phyloP scores from a whole-genome alignment of 2,888 invertebrate genomes.

The Coenonympha glycerion region DNA sequence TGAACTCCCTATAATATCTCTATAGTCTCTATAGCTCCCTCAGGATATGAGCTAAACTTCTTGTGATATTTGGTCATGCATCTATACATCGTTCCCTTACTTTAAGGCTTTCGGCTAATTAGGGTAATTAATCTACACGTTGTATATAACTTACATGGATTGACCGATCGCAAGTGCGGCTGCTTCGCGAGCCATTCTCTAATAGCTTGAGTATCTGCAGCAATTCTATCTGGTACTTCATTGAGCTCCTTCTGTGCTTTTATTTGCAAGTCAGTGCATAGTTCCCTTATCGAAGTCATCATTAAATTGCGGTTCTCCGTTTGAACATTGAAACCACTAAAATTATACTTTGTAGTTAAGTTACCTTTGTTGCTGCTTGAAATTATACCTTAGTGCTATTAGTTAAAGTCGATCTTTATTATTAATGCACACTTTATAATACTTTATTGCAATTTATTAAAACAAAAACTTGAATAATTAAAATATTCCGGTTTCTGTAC shows the following conservation, averaged over 20 bases:
- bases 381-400: too few relatives aligned
- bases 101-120: too few relatives aligned
- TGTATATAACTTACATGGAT: constrained; percentile 52
- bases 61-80: too few relatives aligned
- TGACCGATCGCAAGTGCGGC: constrained; percentile 59
- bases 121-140: too few relatives aligned
- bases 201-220: constrained; percentile 53
- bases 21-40: too few relatives aligned
- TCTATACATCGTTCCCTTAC: too few relatives aligned
- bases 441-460: too few relatives aligned
- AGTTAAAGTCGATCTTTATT: background rate
- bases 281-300: constrained; percentile 48
- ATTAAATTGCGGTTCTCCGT: background rate
- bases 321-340: background rate
- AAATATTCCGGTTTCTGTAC: background rate
- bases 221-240: constrained; percentile 56
- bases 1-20: too few relatives aligned
- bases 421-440: background rate
- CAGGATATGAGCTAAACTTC: too few relatives aligned
- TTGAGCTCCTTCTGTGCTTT: constrained; percentile 66
- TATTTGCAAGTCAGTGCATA: constrained; percentile 51
- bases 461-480: background rate
- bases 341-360: too few relatives aligned
- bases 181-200: constrained; percentile 70
- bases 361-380: too few relatives aligned